A percentile compares a stretch with the other conserved stretches of the same genome.
Evolutionary conservation across 2,888 invertebrate genomes (phyloP).

Genomic region (Leptopterna dolabrata): DNA sequence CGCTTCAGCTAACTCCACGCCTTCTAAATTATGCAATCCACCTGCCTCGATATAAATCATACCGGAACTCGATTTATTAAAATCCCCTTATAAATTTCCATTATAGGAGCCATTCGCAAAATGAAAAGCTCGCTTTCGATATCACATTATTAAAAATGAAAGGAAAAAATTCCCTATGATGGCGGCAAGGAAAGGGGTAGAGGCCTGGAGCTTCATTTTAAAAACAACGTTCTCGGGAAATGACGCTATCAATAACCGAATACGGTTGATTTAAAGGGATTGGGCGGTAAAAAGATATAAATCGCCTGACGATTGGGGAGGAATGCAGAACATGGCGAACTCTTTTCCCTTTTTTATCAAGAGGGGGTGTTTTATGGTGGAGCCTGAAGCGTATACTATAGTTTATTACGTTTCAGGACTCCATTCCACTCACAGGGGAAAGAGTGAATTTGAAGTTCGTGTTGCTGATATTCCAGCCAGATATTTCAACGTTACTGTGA

Average conservation of each 20-base stretch:
- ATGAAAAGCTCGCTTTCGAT: neutral
- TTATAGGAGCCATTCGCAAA: neutral
- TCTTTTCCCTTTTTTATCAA: neutral
- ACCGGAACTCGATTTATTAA: neutral
- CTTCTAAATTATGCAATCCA: no score
- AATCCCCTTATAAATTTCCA: neutral
- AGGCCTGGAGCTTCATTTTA: neutral
- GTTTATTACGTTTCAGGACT: neutral
- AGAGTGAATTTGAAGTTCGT: neutral
- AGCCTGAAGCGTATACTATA: neutral
- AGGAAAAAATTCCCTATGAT: neutral
- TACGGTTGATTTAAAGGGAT: neutral
- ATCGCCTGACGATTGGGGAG: neutral
- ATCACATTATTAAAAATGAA: neutral
- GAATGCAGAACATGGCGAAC: neutral
- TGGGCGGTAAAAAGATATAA: neutral
- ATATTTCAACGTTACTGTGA: no score
- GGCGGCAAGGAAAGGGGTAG: neutral
- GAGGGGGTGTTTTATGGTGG: neutral
- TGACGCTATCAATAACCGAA: conserved; percentile 5
- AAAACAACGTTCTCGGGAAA: neutral
- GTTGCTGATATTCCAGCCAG: neutral
- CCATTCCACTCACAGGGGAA: neutral
- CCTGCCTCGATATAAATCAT: neutral
- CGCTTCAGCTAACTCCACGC: no score